phyloP scores from a whole-genome alignment of 2,797 vertebrate genomes.

The Pristis pectinata region DNA sequence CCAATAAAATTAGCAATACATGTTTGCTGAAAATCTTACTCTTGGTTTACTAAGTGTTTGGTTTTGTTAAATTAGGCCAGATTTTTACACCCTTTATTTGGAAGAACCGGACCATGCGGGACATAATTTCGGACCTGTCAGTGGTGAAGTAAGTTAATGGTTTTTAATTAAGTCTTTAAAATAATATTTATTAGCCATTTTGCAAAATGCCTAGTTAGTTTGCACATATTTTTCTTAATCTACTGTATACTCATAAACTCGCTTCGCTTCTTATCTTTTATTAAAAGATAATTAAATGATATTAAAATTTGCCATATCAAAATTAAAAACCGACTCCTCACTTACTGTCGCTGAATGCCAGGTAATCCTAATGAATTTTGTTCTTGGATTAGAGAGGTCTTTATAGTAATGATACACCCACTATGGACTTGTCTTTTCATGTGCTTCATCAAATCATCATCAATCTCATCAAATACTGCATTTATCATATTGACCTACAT shows the following conservation, averaged over 20 bases:
- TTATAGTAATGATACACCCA: background rate
- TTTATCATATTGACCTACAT: background rate
- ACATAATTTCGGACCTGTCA: slow-evolving; percentile 72
- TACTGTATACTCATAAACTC: background rate
- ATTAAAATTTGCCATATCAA: background rate
- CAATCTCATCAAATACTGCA: background rate
- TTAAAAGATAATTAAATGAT: background rate
- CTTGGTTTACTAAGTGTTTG: background rate
- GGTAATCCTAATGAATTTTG: background rate
- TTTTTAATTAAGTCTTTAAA: slow-evolving; percentile 13
- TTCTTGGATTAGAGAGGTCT: background rate
- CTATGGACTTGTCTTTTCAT: background rate
- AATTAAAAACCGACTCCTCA: background rate
- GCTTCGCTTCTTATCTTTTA: background rate
- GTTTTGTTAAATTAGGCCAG: slow-evolving; percentile 59
- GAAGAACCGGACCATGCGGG: slow-evolving; percentile 84
- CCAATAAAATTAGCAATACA: background rate
- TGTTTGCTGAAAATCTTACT: background rate
- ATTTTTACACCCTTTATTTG: slow-evolving; percentile 83
- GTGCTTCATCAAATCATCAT: too few species aligned
- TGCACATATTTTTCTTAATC: too few species aligned
- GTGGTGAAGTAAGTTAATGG: slow-evolving; percentile 62
- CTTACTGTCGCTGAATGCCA: background rate
- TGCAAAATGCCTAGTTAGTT: background rate
- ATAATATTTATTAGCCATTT: background rate